These are phyloP conservation scores for Celastrina argiolus DNA, from an alignment of 2,888 invertebrate species.

Conservation along the genomic window DNA sequence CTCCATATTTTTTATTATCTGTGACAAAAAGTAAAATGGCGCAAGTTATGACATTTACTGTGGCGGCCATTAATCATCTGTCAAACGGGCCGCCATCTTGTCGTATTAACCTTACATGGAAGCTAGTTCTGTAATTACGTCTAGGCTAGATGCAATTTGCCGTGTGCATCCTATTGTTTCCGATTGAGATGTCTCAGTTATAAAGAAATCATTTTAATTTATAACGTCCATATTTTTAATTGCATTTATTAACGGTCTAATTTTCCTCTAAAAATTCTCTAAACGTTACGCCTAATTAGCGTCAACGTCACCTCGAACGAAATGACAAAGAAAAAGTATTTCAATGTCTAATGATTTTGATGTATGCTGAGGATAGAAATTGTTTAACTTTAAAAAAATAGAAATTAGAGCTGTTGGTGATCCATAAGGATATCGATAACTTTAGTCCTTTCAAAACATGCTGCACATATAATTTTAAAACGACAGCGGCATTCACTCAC, in stretches of 20 bases:
- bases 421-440: not conserved
- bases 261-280: conserved; percentile 9
- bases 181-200: conserved; percentile 50
- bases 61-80: conserved; percentile 58
- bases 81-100: conserved; percentile 63
- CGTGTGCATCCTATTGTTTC: conserved; percentile 41
- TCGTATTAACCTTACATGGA: conserved; percentile 62
- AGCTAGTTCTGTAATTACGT: conserved; percentile 49
- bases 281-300: not conserved
- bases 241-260: conserved; percentile 28
- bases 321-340: no score
- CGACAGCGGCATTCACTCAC: not conserved
- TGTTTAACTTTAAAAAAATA: no score
- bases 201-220: conserved; percentile 41
- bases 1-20: conserved; percentile 20
- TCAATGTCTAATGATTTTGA: no score
- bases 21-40: conserved; percentile 37
- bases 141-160: conserved; percentile 39
- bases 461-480: not conserved
- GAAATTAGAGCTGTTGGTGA: no score
- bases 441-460: not conserved
- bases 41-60: conserved; percentile 54
- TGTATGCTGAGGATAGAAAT: no score
- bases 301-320: not conserved
- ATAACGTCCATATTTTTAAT: conserved; percentile 27